Percentiles rank a stretch among this genome's conserved stretches.
These are phyloP conservation scores for Metallyticus violacea DNA, from an alignment of 2,888 invertebrate genomes.

Conservation along the genomic window DNA sequence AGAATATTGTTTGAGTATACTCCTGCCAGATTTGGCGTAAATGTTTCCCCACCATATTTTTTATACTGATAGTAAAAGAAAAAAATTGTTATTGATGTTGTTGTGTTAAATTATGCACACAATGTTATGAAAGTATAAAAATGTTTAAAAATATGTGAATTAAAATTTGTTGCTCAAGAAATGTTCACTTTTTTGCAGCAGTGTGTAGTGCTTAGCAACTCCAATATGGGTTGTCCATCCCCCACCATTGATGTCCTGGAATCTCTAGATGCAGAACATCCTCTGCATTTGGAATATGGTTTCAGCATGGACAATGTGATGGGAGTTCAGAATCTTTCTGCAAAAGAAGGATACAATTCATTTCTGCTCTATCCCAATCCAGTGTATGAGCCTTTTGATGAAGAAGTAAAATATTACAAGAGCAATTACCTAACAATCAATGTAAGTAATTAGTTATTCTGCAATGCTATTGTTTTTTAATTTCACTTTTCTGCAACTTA, in stretches of 20 bases:
- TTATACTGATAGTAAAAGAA: too few relatives aligned
- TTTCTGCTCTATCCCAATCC: conserved; percentile 92
- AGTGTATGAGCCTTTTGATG: conserved; percentile 82
- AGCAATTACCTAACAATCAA: conserved; percentile 94
- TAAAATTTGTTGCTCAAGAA: background rate
- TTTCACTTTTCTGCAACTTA: background rate
- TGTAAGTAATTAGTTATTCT: too few relatives aligned
- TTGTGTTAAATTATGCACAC: too few relatives aligned
- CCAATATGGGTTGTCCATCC: conserved; percentile 83
- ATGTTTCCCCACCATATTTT: too few relatives aligned
- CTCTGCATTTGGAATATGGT: conserved; percentile 83
- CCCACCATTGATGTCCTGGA: conserved; percentile 74
- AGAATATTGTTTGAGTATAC: too few relatives aligned
- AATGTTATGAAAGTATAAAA: too few relatives aligned
- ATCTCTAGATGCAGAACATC: conserved; percentile 73
- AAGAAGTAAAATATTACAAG: conserved; percentile 89
- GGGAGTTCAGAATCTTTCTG: conserved; percentile 73
- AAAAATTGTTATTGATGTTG: too few relatives aligned
- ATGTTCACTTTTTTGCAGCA: conserved; percentile 43
- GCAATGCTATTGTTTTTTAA: too few relatives aligned
- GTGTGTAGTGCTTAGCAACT: conserved; percentile 68
- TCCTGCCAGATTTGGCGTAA: too few relatives aligned
- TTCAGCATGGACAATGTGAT: conserved; percentile 95
- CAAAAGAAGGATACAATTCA: conserved; percentile 62
- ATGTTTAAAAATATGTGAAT: background rate